Conservation (phyloP, 2,113 vertebrate species). For the Turnix velox region DNA sequence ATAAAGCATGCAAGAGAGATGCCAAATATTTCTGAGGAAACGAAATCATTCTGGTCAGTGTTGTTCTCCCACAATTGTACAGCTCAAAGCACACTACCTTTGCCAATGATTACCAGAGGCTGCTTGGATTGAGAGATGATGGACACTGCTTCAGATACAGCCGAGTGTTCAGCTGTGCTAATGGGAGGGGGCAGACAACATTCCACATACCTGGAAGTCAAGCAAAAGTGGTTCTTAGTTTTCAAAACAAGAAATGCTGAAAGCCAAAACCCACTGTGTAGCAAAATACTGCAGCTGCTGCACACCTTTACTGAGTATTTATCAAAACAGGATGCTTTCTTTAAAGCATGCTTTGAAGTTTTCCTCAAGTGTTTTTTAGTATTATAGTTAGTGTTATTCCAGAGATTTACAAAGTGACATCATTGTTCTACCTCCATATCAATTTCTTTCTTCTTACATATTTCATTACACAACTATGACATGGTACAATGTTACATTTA, state of each 20-base stretch:
- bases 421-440: neutral
- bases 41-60: neutral
- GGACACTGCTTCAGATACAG: slow-evolving; percentile 72
- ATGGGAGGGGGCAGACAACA: slow-evolving; percentile 84
- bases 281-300: neutral
- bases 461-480: neutral
- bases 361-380: neutral
- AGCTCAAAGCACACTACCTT: slow-evolving; percentile 76
- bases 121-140: slow-evolving; percentile 76
- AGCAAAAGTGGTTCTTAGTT: neutral
- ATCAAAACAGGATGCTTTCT: neutral
- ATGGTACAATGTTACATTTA: neutral
- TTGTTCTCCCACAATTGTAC: neutral
- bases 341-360: neutral
- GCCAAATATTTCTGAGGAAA: neutral
- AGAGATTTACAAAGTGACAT: neutral
- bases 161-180: slow-evolving; percentile 72
- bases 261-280: neutral
- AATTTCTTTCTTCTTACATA: neutral
- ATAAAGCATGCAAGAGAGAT: neutral
- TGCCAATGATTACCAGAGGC: slow-evolving; percentile 91
- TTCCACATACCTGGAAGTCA: slow-evolving; percentile 71
- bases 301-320: neutral
- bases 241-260: neutral
- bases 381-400: neutral